A percentile compares a stretch with the other conserved stretches of the same genome.
These are phyloP conservation scores for Plumapathes pennacea DNA, from an alignment of 92 coral and sea anemone genomes.

Conservation along the genomic window DNA sequence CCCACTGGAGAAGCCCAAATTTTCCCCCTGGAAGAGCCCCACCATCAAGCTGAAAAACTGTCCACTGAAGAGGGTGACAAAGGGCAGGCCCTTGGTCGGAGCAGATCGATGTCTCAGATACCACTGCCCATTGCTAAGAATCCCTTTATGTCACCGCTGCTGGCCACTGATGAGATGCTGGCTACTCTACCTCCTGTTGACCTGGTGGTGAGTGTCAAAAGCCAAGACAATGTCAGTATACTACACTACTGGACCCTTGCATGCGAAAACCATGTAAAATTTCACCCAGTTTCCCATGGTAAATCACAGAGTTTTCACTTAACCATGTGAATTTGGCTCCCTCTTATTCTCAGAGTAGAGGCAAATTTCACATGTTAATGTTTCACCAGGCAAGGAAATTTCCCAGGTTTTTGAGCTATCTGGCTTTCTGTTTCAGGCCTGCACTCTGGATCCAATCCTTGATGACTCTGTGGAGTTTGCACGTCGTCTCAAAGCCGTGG, in stretches of 20 bases:
- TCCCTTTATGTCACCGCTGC: constrained; percentile 87
- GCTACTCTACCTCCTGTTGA: constrained; percentile 86
- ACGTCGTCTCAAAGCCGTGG: constrained; percentile 71
- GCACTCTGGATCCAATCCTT: constrained; percentile 91
- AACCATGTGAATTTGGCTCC: too few relatives aligned
- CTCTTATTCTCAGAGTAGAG: too few relatives aligned
- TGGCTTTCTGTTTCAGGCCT: constrained; percentile 54
- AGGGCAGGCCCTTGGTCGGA: background rate
- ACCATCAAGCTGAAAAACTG: constrained; percentile 23
- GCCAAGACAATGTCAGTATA: too few relatives aligned
- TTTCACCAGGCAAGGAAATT: too few relatives aligned
- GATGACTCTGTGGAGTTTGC: constrained; percentile 98
- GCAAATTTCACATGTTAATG: too few relatives aligned
- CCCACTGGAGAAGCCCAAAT: constrained; percentile 51
- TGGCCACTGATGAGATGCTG: constrained; percentile 85
- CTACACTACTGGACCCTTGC: too few relatives aligned
- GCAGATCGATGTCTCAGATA: constrained; percentile 71
- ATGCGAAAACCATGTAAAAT: too few relatives aligned
- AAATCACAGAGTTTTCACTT: too few relatives aligned
- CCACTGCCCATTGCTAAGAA: constrained; percentile 78
- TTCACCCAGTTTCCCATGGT: too few relatives aligned
- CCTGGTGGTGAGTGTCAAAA: constrained; percentile 94
- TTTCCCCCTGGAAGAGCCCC: constrained; percentile 32
- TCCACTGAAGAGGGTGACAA: constrained; percentile 20
- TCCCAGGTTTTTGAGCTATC: too few relatives aligned